phyloP scores from a whole-genome alignment of 2,888 invertebrate genomes.

The Harpalus rubripes region DNA sequence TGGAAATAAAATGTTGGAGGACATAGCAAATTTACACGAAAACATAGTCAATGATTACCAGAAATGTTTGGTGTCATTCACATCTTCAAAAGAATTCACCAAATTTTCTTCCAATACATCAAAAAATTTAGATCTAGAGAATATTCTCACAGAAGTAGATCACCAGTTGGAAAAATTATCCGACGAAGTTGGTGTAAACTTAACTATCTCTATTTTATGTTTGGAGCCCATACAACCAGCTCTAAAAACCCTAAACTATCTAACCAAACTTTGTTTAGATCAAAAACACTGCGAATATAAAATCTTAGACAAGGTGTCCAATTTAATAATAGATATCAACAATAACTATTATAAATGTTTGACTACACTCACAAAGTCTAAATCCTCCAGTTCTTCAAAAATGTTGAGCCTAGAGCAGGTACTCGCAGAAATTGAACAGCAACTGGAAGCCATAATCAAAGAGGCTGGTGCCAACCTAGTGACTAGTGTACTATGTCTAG shows the following conservation, averaged over 20 bases:
- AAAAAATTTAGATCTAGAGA: no score
- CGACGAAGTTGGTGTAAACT: no score
- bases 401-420: background rate
- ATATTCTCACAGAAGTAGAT: no score
- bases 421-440: conserved; percentile 6
- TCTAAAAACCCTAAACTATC: no score
- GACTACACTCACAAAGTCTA: background rate
- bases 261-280: background rate
- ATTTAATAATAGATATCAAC: background rate
- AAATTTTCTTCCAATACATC: no score
- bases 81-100: no score
- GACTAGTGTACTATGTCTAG: background rate
- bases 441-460: conserved; percentile 12
- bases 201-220: no score
- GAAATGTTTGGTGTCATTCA: background rate
- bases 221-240: no score
- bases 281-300: background rate
- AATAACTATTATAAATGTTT: background rate
- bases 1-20: background rate
- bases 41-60: conserved; percentile 3
- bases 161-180: no score
- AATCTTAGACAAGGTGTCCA: background rate
- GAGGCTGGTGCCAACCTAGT: background rate
- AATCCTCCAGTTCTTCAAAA: no score
- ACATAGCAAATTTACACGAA: background rate